Percentiles rank a stretch among this genome's conserved stretches.
Evolutionary conservation across 1,140 invertebrate genomes (phyloP).

Genomic region (fruit fly (Drosophila melanogaster)): Release_6_plus_ISO1_MT NT_037436.4:15075001-15075500

Average conservation of each 20-base stretch:
- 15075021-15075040: slow-evolving; percentile 86
- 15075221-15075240: slow-evolving; percentile 69
- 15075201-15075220: slow-evolving; percentile 76
- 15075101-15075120: slow-evolving; percentile 75
- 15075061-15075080: slow-evolving; percentile 85
- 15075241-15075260: slow-evolving; percentile 49
- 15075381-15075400: slow-evolving; percentile 88
- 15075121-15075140: slow-evolving; percentile 65
- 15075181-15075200: slow-evolving; percentile 53
- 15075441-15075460: slow-evolving; percentile 85
- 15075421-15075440: slow-evolving; percentile 87
- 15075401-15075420: slow-evolving; percentile 88
- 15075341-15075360: slow-evolving; percentile 17
- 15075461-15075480: slow-evolving; percentile 76
- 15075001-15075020: slow-evolving; percentile 85
- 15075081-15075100: slow-evolving; percentile 85
- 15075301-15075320: slow-evolving; percentile 70
- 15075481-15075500: slow-evolving; percentile 77
- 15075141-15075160: slow-evolving; percentile 67
- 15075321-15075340: slow-evolving; percentile 66
- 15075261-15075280: slow-evolving; percentile 53
- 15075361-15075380: slow-evolving; percentile 61
- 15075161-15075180: slow-evolving; percentile 39
- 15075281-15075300: slow-evolving; percentile 74
- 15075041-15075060: slow-evolving; percentile 86